Evolutionary conservation across 2,797 vertebrate species (phyloP).

Genomic region (Crocidura indochinensis): DNA sequence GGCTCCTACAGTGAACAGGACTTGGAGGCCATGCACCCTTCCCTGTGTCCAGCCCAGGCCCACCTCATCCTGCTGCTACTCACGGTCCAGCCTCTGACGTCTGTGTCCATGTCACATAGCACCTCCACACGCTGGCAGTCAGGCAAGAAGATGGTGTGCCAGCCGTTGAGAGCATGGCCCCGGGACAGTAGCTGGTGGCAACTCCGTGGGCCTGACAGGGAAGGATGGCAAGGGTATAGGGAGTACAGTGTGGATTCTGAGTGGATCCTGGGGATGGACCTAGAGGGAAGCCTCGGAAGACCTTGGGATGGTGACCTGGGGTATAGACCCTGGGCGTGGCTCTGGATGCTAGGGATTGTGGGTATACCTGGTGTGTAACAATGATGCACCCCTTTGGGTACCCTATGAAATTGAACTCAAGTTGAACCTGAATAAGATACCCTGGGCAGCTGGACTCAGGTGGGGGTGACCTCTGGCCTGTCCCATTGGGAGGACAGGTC

Average conservation of each 20-base stretch:
- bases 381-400: no score
- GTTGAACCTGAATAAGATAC: no score
- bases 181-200: slow-evolving; percentile 84
- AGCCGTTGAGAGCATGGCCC: slow-evolving; percentile 83
- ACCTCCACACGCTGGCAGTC: slow-evolving; percentile 78
- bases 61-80: slow-evolving; percentile 66
- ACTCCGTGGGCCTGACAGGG: slow-evolving; percentile 77
- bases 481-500: no score
- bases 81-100: slow-evolving; percentile 88
- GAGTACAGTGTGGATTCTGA: no score
- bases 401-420: no score
- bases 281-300: neutral
- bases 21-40: neutral
- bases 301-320: no score
- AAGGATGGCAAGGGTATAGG: neutral
- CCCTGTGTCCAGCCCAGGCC: neutral
- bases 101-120: slow-evolving; percentile 87
- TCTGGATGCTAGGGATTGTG: neutral
- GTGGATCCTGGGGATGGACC: neutral
- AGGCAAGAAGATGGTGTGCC: slow-evolving; percentile 86
- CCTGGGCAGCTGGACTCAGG: no score
- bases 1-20: no score
- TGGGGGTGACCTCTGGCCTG: no score
- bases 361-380: no score
- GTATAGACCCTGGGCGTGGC: neutral